These are phyloP conservation scores for Harpagoxenus sublaevis DNA, from an alignment of 2,888 invertebrate genomes.

Conservation along the genomic window DNA sequence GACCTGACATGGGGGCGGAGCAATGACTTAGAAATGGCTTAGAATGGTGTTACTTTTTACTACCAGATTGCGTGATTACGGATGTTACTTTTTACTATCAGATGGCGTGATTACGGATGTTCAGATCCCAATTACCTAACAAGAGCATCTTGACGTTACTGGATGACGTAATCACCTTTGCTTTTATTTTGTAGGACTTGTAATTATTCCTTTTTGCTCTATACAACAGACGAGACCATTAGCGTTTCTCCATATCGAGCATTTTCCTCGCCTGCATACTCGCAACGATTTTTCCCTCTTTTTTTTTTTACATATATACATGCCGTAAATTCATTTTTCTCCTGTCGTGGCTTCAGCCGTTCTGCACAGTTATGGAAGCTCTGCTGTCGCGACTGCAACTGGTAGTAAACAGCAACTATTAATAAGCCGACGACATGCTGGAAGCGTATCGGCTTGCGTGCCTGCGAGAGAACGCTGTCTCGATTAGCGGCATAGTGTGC, in stretches of 20 bases:
- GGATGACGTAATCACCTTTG: background rate
- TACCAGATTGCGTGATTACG: no score
- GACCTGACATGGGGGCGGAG: no score
- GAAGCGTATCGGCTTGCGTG: slow-evolving; percentile 44
- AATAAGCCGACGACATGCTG: slow-evolving; percentile 37
- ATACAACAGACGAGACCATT: slow-evolving; percentile 1
- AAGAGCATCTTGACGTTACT: background rate
- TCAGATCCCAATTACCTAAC: background rate
- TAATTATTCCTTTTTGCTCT: background rate
- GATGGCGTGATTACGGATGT: no score
- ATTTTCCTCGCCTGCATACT: slow-evolving; percentile 2
- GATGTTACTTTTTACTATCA: no score
- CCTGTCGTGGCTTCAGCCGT: slow-evolving; percentile 10
- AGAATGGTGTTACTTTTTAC: no score
- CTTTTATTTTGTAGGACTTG: background rate
- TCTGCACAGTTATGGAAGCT: slow-evolving; percentile 30
- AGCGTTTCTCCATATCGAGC: background rate
- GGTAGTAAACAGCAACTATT: slow-evolving; percentile 50
- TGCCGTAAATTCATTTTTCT: slow-evolving; percentile 12
- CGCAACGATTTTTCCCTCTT: background rate
- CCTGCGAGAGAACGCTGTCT: slow-evolving; percentile 29
- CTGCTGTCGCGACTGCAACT: slow-evolving; percentile 32
- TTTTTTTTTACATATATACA: background rate
- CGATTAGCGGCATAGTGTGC: slow-evolving; percentile 44
- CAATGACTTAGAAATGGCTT: no score